phyloP scores from a whole-genome alignment of 2,113 vertebrate genomes.

The Prolemur simus region DNA sequence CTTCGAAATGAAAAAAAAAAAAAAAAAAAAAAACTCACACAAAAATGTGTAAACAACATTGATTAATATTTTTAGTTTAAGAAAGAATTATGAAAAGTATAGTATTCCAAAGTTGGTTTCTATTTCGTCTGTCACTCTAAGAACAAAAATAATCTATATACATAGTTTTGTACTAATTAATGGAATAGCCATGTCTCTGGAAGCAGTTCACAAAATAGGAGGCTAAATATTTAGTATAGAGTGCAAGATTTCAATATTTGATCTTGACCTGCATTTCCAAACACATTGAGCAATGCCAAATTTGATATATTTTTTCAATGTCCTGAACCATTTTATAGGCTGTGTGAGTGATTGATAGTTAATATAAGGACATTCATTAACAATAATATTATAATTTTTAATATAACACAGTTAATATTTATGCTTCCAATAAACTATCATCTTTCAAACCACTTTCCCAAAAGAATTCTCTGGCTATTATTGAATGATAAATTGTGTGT shows the following conservation, averaged over 20 bases:
- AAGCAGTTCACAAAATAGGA: not conserved
- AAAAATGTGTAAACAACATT: not conserved
- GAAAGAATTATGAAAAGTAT: not conserved
- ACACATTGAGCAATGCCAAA: not conserved
- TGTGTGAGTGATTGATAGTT: not conserved
- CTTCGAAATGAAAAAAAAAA: not conserved
- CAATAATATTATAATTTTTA: not conserved
- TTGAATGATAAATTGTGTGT: conserved; percentile 18
- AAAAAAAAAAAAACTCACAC: not conserved
- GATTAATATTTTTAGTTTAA: not conserved
- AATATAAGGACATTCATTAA: not conserved
- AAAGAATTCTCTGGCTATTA: not conserved
- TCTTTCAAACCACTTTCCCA: conserved; percentile 10
- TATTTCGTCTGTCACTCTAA: not conserved
- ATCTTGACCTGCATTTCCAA: not conserved
- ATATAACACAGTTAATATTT: not conserved
- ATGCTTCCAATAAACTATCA: not conserved
- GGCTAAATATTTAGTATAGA: not conserved
- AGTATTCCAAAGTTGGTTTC: not conserved
- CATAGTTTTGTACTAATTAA: not conserved
- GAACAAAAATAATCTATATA: not conserved
- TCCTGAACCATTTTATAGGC: not conserved
- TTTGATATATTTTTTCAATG: not conserved
- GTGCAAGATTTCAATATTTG: not conserved
- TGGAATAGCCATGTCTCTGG: not conserved